Conservation (phyloP, 2,888 invertebrate genomes). For the Mythimna impura region DNA sequence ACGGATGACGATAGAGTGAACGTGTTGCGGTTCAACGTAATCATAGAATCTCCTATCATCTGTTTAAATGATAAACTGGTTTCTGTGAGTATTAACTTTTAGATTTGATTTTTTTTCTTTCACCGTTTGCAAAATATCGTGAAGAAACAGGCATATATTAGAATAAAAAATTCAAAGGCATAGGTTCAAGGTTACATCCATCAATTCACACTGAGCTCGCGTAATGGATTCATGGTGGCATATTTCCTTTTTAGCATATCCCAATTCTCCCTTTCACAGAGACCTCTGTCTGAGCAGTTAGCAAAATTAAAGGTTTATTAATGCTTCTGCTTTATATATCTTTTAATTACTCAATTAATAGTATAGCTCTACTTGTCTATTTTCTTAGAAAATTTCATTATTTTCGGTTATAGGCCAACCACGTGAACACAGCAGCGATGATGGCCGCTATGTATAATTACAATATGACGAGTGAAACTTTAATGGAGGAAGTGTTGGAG, state of each 20-base stretch:
- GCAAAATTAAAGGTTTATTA: background rate
- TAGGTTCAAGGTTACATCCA: no score
- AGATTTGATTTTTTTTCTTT: background rate
- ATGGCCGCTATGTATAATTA: slow-evolving; percentile 78
- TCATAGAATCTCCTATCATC: slow-evolving; percentile 80
- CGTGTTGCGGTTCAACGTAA: slow-evolving; percentile 81
- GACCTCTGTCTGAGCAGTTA: background rate
- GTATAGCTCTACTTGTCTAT: background rate
- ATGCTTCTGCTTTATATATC: background rate
- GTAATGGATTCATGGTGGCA: no score
- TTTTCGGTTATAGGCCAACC: slow-evolving; percentile 78
- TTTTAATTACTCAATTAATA: background rate
- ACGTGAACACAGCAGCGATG: slow-evolving; percentile 87
- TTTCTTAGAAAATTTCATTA: background rate
- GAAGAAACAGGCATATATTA: background rate
- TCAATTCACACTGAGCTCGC: no score
- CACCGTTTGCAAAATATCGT: background rate
- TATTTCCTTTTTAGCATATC: no score
- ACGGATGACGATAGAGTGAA: slow-evolving; percentile 87
- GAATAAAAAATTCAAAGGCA: background rate
- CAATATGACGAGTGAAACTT: slow-evolving; percentile 76
- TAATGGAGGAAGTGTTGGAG: slow-evolving; percentile 75
- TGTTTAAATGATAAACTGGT: slow-evolving; percentile 85
- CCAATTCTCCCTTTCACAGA: no score
- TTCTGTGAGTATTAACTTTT: slow-evolving; percentile 73